Evolutionary conservation across 2,113 vertebrate species (phyloP).

Genomic region (Alces alces): DNA sequence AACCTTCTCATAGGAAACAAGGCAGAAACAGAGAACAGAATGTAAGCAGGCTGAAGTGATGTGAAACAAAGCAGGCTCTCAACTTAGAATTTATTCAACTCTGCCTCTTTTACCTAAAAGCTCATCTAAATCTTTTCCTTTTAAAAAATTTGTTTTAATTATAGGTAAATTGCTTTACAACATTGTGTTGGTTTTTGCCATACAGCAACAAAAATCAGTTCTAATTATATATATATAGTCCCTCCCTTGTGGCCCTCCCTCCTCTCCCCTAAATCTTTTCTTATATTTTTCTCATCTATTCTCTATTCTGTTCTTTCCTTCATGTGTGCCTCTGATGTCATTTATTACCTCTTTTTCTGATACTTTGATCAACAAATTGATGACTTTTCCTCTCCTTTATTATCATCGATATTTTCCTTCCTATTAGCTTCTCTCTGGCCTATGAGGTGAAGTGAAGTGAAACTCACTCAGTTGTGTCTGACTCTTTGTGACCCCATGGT

Average conservation of each 20-base stretch:
- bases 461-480: background rate
- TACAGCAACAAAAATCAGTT: background rate
- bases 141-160: background rate
- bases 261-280: background rate
- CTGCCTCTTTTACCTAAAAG: background rate
- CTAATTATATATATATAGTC: background rate
- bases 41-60: background rate
- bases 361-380: background rate
- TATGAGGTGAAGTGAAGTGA: background rate
- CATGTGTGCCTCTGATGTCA: background rate
- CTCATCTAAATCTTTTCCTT: background rate
- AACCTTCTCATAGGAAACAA: background rate
- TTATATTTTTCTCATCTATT: background rate
- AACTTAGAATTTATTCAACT: background rate
- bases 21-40: background rate
- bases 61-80: background rate
- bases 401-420: background rate
- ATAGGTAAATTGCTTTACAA: background rate
- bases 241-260: background rate
- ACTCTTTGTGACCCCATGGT: background rate
- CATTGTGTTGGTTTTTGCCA: background rate
- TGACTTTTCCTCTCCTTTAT: background rate
- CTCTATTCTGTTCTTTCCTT: background rate
- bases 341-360: background rate
- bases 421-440: background rate